Base-by-base conservation (phyloP, 30 jellyfish, hydroid and myxozoan genomes). In the Mastigias papua region DNA sequence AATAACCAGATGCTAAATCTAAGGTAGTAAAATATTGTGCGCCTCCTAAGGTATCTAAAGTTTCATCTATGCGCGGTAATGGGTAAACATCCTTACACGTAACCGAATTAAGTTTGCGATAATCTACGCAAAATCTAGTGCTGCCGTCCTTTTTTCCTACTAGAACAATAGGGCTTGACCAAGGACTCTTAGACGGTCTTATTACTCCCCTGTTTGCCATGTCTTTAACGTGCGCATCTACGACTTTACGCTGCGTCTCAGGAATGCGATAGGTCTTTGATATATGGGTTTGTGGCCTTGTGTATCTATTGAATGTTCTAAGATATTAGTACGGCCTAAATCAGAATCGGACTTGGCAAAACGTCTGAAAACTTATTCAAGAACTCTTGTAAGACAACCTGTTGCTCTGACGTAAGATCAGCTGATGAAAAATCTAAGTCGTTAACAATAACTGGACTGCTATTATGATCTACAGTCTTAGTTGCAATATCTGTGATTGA, bases 81-180 rank as follows among this genome's bases (percentile, higher is more conserved):
- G 94, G 97, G 78, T 80, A 69, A 20, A 32, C 73, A 69, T 79
- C 92, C 67, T 46, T 57, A 7, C 49, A 58, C 28, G 97, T 88
- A 13, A 78, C 89, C 28, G 69, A 16, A 37, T 87, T 87, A 8
- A 76, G 77, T 67, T 87, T 78, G 3, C 95, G 96, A 69, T 11
- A 87, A 33, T 87, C 96, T 6, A 76, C 87, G 69, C 93, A 84
- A 72, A 88, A 81, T n/a, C 97, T 79, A 8, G 77, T 75, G 66
- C 86, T 63, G 78, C 95, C 95, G 63, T 88, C 95, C 87, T 88
- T 88, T 78, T 88, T 88, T 0, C 71, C 71, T 17, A 80, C 97
- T 1, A 88, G 50, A 26, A 88, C 93, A 20, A 80, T 37, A 50
- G 97, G 97, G 37, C 90, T 64, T 49, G 95, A 34, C 95, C 90